A percentile compares a stretch with the other conserved stretches of the same genome.
phyloP scores from a whole-genome alignment of 2,113 vertebrate species.

The Anhinga anhinga region DNA sequence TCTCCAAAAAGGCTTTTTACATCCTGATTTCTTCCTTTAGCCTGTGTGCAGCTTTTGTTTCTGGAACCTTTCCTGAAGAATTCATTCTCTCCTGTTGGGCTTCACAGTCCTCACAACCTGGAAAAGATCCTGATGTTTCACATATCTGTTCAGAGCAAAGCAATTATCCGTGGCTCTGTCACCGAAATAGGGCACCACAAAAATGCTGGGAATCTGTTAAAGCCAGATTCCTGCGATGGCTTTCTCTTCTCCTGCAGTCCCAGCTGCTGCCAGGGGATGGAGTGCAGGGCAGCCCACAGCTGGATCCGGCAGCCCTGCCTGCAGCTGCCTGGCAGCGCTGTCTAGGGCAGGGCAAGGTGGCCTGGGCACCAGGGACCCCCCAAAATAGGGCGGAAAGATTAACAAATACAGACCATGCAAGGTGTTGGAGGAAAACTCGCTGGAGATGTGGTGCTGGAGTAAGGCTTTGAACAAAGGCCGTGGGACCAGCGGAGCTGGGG shows the following conservation, averaged over 20 bases:
- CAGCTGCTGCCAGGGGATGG: constrained; percentile 39
- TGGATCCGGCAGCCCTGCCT: background rate
- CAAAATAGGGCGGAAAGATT: background rate
- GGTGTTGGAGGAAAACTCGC: background rate
- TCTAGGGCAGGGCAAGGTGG: background rate
- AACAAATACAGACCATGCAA: background rate
- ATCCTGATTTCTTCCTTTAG: background rate
- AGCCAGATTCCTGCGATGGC: background rate
- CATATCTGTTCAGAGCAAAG: background rate
- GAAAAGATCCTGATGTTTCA: constrained; percentile 21
- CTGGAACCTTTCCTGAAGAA: constrained; percentile 18
- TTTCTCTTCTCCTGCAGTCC: constrained; percentile 25
- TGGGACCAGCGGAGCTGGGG: background rate
- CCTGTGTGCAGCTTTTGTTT: background rate
- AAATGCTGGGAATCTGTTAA: constrained; percentile 19
- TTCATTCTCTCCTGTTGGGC: background rate
- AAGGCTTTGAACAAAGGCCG: background rate
- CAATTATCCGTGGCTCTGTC: background rate
- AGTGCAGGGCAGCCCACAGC: background rate
- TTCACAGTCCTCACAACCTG: background rate
- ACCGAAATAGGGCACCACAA: constrained; percentile 21
- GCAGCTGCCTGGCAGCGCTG: background rate
- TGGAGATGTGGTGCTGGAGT: background rate
- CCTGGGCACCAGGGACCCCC: background rate
- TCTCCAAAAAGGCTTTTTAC: background rate